Conservation (phyloP, 2,113 vertebrate genomes). For the Hymenochirus boettgeri region DNA sequence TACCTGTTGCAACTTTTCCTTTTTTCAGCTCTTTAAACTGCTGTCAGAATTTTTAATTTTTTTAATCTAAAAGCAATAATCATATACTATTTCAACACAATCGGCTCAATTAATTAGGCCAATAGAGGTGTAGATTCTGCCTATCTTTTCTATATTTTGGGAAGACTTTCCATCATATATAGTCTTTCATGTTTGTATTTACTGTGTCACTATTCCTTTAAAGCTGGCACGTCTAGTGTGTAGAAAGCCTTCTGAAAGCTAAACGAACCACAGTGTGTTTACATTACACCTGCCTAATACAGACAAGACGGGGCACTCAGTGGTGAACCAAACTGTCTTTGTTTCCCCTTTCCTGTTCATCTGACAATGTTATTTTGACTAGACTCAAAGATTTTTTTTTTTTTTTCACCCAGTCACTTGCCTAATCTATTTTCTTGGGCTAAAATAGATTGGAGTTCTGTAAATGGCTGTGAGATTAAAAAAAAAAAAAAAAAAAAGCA, state of each 20-base stretch:
- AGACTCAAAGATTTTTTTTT: neutral
- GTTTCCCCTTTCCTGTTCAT: no score
- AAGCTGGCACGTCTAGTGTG: neutral
- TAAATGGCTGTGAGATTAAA: slow-evolving; percentile 9
- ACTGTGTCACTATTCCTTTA: no score
- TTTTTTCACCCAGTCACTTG: neutral
- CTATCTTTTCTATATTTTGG: no score
- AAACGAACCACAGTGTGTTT: neutral
- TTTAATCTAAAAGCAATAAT: no score
- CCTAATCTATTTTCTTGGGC: neutral
- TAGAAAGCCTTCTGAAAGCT: neutral
- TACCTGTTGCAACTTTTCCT: no score
- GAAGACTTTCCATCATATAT: no score
- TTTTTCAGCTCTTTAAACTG: no score
- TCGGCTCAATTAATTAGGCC: no score
- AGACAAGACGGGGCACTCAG: neutral
- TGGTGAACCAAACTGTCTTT: neutral
- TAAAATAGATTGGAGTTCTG: slow-evolving; percentile 2
- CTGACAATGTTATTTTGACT: slow-evolving; percentile 5
- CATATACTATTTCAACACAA: no score
- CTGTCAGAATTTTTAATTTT: no score
- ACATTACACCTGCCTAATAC: neutral
- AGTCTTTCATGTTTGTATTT: no score
- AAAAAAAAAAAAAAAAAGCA: neutral
- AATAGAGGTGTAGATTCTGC: no score